Conservation (phyloP, 1,140 invertebrate species). For the Musca domestica region DNA sequence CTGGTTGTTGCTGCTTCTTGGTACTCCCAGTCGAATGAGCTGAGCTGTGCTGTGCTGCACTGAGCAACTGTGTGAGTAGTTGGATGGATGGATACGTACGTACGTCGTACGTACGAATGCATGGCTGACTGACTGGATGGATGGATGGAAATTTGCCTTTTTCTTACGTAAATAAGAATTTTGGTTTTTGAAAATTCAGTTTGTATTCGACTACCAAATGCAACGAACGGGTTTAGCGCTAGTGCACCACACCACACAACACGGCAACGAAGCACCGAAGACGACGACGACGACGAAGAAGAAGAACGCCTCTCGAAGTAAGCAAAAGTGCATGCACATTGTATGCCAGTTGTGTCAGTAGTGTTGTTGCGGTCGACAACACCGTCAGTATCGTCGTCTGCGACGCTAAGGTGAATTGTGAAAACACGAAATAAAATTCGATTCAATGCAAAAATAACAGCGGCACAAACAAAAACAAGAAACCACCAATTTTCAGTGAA, state of each 20-base stretch:
- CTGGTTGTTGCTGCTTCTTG: slow-evolving; percentile 1
- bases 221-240: slow-evolving; percentile 27
- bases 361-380: background rate
- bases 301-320: background rate
- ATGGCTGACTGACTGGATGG: background rate
- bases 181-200: slow-evolving; percentile 30
- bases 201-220: slow-evolving; percentile 27
- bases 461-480: too few relatives aligned
- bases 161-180: slow-evolving; percentile 27
- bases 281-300: too few relatives aligned
- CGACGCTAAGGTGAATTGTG: background rate
- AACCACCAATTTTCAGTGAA: too few relatives aligned
- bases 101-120: background rate
- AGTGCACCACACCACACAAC: slow-evolving; percentile 3
- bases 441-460: background rate
- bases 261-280: background rate
- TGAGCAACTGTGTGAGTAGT: background rate
- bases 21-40: background rate
- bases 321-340: background rate
- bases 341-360: background rate
- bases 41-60: background rate
- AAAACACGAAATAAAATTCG: slow-evolving; percentile 1
- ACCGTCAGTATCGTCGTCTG: background rate
- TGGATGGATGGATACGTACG: background rate
- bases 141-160: slow-evolving; percentile 29